Evolutionary conservation across 2,797 vertebrate species (phyloP), one percentile per base, ranked within the genome.

Genomic region (Mastacembelus armatus): DNA sequence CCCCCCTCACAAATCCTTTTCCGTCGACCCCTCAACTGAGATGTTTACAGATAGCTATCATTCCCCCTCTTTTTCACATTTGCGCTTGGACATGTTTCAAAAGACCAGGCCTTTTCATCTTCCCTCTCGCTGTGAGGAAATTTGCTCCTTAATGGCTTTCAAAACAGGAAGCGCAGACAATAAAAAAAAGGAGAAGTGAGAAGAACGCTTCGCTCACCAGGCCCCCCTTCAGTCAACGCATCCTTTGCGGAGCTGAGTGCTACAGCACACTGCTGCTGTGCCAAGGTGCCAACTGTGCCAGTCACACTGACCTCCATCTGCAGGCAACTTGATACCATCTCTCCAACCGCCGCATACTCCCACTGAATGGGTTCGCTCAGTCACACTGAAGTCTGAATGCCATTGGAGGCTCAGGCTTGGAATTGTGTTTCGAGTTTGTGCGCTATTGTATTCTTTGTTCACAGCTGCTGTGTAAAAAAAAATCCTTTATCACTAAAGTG

Each of bases 61-160:
- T 85, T 92, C 91, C 86, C 85, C 82, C 88, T 90, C 85, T 91
- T 90, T 91, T 91, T 85, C 89, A 83, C 90, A 88, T 88, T 92
- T 90, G 91, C 56, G 89, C 91, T 93, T 94, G 92, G 93, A 94
- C 93, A 93, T 78, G 91, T 93, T 95, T 94, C 93, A 94, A 95
- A 94, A 94, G 92, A 88, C 78, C 81, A 77, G 81, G 86, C 84
- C 89, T 92, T 92, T 91, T 89, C 86, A 91, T 91, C 88, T 89
- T 85, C 74, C 80, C 85, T 79, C 90, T 91, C 86, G 88, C 91
- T 92, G 91, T 91, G 91, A 93, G 93, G 93, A 94, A 94, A 92
- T 91, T 90, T 91, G 91, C 91, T 93, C 91, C 92, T 94, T 93
- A 93, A 94, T 94, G 91, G 91, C 90, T 95, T 94, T 95, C 93